These are phyloP conservation scores for Cyclopterus lumpus DNA, from an alignment of 2,797 vertebrate species.

Conservation along the genomic window DNA sequence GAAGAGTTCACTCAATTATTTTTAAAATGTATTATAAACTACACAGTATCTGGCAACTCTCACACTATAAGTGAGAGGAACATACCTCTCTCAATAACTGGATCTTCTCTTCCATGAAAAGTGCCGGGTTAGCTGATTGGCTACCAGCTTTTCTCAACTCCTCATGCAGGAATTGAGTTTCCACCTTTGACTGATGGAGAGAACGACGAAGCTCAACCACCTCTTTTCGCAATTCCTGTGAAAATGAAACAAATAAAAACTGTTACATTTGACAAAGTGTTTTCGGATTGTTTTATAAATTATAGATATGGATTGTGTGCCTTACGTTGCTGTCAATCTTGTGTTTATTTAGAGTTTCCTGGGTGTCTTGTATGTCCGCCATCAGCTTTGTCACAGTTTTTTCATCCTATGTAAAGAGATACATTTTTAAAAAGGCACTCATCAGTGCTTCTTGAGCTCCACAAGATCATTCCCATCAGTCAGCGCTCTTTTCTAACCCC, in stretches of 20 bases:
- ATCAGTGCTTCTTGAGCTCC: neutral
- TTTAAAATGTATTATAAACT: neutral
- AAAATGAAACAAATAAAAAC: neutral
- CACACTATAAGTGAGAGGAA: neutral
- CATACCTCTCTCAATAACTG: slow-evolving; percentile 78
- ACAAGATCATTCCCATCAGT: neutral
- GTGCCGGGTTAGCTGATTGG: slow-evolving; percentile 47
- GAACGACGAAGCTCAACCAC: slow-evolving; percentile 67
- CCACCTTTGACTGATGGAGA: slow-evolving; percentile 76
- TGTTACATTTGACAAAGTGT: neutral
- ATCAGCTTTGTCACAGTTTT: slow-evolving; percentile 73
- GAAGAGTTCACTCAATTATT: neutral
- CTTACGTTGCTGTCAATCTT: slow-evolving; percentile 79
- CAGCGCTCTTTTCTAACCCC: accelerated
- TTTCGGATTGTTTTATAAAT: neutral
- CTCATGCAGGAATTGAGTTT: slow-evolving; percentile 73
- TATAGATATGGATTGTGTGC: neutral
- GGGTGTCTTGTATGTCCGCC: slow-evolving; percentile 72
- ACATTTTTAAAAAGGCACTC: neutral
- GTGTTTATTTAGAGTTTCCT: slow-evolving; percentile 72
- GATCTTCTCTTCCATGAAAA: slow-evolving; percentile 80
- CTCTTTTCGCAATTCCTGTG: slow-evolving; percentile 79
- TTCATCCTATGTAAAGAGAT: slow-evolving; percentile 72
- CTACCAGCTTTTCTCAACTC: slow-evolving; percentile 66
- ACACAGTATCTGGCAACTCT: neutral